Evolutionary conservation across 2,888 invertebrate genomes (phyloP).

Genomic region (Bellardia bayeri): DNA sequence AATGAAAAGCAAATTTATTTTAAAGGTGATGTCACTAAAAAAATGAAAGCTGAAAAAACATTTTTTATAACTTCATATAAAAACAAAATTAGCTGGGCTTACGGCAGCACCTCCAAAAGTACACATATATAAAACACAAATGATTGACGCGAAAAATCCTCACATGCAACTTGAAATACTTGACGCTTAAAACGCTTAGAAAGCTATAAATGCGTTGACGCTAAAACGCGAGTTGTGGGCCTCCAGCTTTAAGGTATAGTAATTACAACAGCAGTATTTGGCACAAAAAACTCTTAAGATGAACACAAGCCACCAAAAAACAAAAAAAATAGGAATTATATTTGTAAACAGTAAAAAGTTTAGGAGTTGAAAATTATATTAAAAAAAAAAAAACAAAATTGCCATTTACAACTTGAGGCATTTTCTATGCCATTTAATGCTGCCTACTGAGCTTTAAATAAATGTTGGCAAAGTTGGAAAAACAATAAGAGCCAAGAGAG

Average conservation of each 20-base stretch:
- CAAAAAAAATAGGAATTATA: constrained; percentile 15
- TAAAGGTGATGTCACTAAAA: too few relatives aligned
- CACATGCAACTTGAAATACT: too few relatives aligned
- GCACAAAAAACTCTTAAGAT: background rate
- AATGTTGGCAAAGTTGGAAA: constrained; percentile 40
- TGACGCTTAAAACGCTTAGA: too few relatives aligned
- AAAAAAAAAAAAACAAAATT: constrained; percentile 20
- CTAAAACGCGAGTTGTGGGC: too few relatives aligned
- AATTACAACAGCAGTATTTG: background rate
- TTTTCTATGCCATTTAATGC: constrained; percentile 11
- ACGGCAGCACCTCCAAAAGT: too few relatives aligned
- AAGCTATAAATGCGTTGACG: too few relatives aligned
- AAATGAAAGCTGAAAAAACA: too few relatives aligned
- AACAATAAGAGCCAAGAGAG: constrained; percentile 21
- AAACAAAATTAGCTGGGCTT: too few relatives aligned
- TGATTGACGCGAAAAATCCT: too few relatives aligned
- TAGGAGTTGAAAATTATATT: background rate
- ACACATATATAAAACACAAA: too few relatives aligned
- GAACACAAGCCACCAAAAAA: background rate
- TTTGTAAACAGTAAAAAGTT: constrained; percentile 23
- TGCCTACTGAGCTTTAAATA: constrained; percentile 48
- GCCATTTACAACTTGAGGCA: constrained; percentile 15
- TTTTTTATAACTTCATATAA: too few relatives aligned
- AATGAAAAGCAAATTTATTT: too few relatives aligned
- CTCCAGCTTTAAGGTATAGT: background rate